Evolutionary conservation across 2,888 invertebrate species (phyloP), one percentile per base, ranked within the genome.

Genomic region (Clunio marinus): DNA sequence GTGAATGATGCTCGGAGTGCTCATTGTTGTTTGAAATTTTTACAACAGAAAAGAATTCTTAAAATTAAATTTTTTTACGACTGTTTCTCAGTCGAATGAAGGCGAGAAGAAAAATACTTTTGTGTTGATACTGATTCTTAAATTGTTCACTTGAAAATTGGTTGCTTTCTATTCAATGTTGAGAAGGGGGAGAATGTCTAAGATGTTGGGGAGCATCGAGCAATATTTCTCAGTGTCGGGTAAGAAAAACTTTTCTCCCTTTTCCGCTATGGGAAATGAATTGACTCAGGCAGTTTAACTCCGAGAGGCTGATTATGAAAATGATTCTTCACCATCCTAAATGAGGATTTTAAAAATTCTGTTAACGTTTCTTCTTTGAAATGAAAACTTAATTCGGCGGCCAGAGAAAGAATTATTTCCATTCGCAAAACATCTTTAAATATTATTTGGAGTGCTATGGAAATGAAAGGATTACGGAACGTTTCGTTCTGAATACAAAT

Each of bases 21-120:
- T 22, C 57, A 57, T 57, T 57, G 57, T 57, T 57, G 27, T 37
- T 32, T 5, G 51, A 24, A 35, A 24, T 5, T 24, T 37, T 15
- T n/a, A 28, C 13, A 37, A 62, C 35, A 62, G n/a, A 62, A 37
- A 60, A 37, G 22, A 58, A 46, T 46, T 28, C 46, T 17, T 46
- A 27, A 63, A 63, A 63, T 28, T 63, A 27, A 63, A 63, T 63
- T 46, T 63, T 57, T 63, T 63, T 63, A 46, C 46, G n/a, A 63
- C 37, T 41, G n/a, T 62, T 59, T 62, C 25, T 63, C 46, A 25
- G 45, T 63, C 46, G 27, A 45, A 15, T 27, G 7, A 45, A 45
- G 17, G n/a, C 2, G 17, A 10, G 10, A 4, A 55, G 27, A 35
- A 25, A 32, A 57, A 27, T 57, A 7, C 57, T 24, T 24, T 57